Evolutionary conservation across 2,797 vertebrate species (phyloP), one percentile per base, ranked within the genome.

Genomic region (Enteromius unitaeniatus): DNA sequence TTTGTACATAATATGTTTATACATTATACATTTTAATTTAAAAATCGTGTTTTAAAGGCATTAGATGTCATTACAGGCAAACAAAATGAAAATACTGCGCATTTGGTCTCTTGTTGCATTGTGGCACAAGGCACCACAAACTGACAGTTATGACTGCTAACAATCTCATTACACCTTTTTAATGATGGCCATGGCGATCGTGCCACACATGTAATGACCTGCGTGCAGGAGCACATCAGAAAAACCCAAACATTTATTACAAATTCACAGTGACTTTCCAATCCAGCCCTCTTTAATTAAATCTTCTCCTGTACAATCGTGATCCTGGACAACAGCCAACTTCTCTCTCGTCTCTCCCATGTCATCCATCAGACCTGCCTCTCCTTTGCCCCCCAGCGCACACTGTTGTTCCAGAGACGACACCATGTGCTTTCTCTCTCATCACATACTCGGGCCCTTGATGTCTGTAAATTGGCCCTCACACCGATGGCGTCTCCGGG

Each of bases 401-500:
- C 65, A 65, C 58, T 74, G 67, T 78, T 85, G 85, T 86, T 73
- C 55, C 60, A 26, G 72, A 37, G 28, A 86, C 31, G 23, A 80
- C 72, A 85, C 60, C 82, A 83, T 87, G 85, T 85, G 77, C 82
- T 79, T 78, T 72, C 42, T 28, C 65, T 86, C 86, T 80, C 65
- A 74, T 84, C 73, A 78, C 64, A 79, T 77, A 55, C 79, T 70
- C 47, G 7, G 47, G 81, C 76, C 72, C 81, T 84, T 87, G 85
- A 86, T 87, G 78, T 85, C 78, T 86, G 78, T 49, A 88, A 85
- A 86, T 87, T 88, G 87, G 79, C 78, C 62, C 85, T 82, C 78
- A 58, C 55, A 80, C 83, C 53, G 58, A 74, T 42, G 64, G 23
- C 21, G 67, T 79, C 81, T 85, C 58, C 73, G 37, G 85, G 86